Conservation (phyloP, 2,797 vertebrate genomes). For the Diplodus sargus region DNA sequence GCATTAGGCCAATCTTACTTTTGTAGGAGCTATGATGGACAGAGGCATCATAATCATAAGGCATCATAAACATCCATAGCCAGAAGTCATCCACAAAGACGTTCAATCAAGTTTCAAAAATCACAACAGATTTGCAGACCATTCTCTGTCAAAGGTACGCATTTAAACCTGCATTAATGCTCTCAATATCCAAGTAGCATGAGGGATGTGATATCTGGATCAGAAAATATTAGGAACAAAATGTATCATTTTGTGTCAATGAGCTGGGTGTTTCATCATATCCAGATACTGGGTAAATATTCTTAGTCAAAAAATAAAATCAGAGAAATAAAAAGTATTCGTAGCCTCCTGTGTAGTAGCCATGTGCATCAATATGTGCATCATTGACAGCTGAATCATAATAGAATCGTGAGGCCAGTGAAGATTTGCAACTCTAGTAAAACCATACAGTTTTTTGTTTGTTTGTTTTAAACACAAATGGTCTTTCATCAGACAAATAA, state of each 20-base stretch:
- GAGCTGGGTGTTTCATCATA: slow-evolving; percentile 80
- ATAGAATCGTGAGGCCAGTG: too few species aligned
- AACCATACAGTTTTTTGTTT: too few species aligned
- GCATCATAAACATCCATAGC: too few species aligned
- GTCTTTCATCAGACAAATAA: background rate
- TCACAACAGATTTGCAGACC: background rate
- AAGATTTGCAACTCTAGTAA: background rate
- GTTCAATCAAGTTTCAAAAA: background rate
- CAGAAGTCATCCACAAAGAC: too few species aligned
- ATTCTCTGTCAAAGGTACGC: background rate
- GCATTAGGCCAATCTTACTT: too few species aligned
- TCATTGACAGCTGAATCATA: too few species aligned
- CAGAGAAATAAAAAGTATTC: too few species aligned
- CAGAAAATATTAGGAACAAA: slow-evolving; percentile 79
- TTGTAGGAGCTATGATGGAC: too few species aligned
- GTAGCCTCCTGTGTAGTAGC: too few species aligned
- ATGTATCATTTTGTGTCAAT: slow-evolving; percentile 76
- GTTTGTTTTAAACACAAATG: too few species aligned
- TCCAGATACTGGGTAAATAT: slow-evolving; percentile 60
- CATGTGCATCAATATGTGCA: too few species aligned
- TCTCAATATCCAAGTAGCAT: background rate
- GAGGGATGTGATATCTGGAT: slow-evolving; percentile 63
- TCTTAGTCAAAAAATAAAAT: background rate
- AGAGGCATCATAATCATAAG: too few species aligned
- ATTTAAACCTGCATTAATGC: background rate